phyloP scores from a whole-genome alignment of 2,888 invertebrate species.

The Nemoura dubitans region DNA sequence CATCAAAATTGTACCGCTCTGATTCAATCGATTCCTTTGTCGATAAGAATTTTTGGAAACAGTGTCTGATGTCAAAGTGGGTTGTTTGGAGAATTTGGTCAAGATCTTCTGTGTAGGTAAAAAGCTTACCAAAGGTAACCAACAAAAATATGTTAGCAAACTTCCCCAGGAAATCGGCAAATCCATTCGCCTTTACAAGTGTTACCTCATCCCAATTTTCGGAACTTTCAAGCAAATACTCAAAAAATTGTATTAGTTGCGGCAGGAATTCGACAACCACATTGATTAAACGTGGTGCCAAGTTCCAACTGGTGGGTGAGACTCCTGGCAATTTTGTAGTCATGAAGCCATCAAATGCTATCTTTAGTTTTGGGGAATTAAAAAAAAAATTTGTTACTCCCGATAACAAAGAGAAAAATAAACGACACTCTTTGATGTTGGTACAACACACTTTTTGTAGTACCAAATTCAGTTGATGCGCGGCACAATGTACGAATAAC shows the following conservation, averaged over 20 bases:
- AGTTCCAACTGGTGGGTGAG: neutral
- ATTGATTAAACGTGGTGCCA: neutral
- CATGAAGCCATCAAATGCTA: neutral
- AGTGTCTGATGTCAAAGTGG: neutral
- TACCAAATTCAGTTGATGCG: neutral
- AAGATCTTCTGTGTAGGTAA: neutral
- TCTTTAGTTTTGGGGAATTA: neutral
- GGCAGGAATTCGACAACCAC: no score
- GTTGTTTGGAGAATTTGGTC: neutral
- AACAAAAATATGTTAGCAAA: no score
- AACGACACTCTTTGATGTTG: neutral
- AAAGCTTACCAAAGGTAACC: no score
- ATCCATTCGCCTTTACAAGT: neutral
- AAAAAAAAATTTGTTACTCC: neutral
- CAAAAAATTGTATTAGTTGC: no score
- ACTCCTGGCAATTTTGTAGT: neutral
- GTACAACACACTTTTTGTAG: conserved; percentile 14
- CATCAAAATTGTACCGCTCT: neutral
- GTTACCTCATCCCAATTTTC: neutral
- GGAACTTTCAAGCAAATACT: no score
- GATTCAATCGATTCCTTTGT: neutral
- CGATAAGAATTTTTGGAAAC: no score
- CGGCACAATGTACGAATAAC: neutral
- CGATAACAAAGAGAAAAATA: neutral
- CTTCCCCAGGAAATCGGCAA: neutral